Conservation (phyloP, 1,140 invertebrate species). For the Tetramorium parvispinum region DNA sequence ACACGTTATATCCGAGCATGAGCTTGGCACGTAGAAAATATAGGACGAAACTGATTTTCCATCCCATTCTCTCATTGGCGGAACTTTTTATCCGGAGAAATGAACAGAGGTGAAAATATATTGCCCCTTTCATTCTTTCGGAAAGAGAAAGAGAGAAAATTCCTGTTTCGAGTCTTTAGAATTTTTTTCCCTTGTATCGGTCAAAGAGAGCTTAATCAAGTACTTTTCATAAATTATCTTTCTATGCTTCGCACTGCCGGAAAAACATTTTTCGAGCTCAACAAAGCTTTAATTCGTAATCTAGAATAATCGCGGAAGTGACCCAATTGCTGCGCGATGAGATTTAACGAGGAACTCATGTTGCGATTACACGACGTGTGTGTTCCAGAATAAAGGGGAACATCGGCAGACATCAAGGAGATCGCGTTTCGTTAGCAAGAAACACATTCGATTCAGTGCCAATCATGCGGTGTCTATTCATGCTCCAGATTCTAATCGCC, state of each 20-base stretch:
- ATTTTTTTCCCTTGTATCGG: background rate
- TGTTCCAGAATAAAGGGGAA: slow-evolving; percentile 48
- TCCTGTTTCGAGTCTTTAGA: background rate
- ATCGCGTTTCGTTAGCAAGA: slow-evolving; percentile 44
- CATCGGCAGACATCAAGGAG: slow-evolving; percentile 22
- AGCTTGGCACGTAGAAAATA: slow-evolving; percentile 17
- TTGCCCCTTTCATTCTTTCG: background rate
- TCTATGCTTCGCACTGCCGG: background rate
- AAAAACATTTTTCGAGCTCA: background rate
- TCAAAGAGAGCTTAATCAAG: slow-evolving; percentile 41
- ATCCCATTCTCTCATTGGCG: background rate
- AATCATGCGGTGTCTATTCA: slow-evolving; percentile 70
- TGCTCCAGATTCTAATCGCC: slow-evolving; percentile 68
- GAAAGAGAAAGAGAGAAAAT: background rate
- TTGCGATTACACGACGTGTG: slow-evolving; percentile 17
- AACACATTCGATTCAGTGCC: slow-evolving; percentile 37
- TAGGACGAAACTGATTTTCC: background rate
- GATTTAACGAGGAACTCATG: slow-evolving; percentile 39
- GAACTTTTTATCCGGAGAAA: background rate
- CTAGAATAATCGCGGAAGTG: slow-evolving; percentile 28
- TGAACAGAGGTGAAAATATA: slow-evolving; percentile 7
- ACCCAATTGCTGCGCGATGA: slow-evolving; percentile 25
- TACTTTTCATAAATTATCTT: slow-evolving; percentile 31
- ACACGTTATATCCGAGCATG: background rate
- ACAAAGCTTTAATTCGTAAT: slow-evolving; percentile 37